A percentile compares a stretch with the other conserved stretches of the same genome.
phyloP scores from a whole-genome alignment of 2,888 invertebrate species.

The Exephanes ischioxanthus region DNA sequence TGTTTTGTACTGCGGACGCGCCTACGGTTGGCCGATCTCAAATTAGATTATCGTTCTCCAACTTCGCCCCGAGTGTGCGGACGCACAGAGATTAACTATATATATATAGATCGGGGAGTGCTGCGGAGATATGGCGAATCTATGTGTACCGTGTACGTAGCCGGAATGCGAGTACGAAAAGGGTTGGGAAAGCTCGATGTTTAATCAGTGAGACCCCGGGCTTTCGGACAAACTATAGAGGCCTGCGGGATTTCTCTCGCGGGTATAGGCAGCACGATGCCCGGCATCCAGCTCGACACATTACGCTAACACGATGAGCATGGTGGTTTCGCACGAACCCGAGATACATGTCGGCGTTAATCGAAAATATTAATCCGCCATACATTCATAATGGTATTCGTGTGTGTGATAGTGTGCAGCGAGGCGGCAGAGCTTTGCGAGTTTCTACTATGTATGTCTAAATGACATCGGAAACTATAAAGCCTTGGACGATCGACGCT shows the following conservation, averaged over 20 bases:
- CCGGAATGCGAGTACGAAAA: background rate
- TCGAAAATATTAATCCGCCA: conserved; percentile 56
- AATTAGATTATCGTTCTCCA: conserved; percentile 47
- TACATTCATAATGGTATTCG: conserved; percentile 12
- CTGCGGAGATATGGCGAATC: conserved; percentile 5
- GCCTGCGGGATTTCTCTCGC: background rate
- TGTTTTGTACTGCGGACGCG: conserved; percentile 10
- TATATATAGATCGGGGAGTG: background rate
- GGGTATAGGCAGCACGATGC: conserved; percentile 6
- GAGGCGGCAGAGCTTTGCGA: conserved; percentile 1
- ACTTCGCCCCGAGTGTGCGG: conserved; percentile 14
- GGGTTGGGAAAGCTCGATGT: conserved; percentile 21
- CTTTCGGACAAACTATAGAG: conserved; percentile 47
- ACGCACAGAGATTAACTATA: background rate
- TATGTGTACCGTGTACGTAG: background rate
- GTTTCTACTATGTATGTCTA: conserved; percentile 19
- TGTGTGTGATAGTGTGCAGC: background rate
- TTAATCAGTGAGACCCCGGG: conserved; percentile 50
- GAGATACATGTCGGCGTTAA: conserved; percentile 44
- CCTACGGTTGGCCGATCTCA: conserved; percentile 2
- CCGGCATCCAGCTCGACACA: conserved; percentile 25
- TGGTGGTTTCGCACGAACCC: conserved; percentile 19
- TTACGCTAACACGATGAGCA: conserved; percentile 37
- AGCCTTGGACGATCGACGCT: conserved; percentile 33
- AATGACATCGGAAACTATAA: conserved; percentile 31